Percentiles rank a stretch among this genome's conserved stretches.
Evolutionary conservation across 2,888 invertebrate genomes (phyloP).

Genomic region (Diaprepes abbreviatus): DNA sequence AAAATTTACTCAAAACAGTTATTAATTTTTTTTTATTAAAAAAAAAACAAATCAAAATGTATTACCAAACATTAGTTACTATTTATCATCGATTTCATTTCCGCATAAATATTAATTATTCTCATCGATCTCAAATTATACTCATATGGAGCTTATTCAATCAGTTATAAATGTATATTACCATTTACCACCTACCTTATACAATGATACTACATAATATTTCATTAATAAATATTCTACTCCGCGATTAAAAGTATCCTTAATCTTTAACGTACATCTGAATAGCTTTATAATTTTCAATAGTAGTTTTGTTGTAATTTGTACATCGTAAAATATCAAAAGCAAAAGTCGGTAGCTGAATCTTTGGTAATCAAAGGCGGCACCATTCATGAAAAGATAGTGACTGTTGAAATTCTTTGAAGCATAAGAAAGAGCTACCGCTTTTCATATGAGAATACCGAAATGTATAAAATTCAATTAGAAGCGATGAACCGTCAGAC

Average conservation of each 20-base stretch:
- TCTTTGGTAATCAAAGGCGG: slow-evolving; percentile 43
- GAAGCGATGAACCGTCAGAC: not conserved
- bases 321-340: slow-evolving; percentile 56
- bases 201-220: slow-evolving; percentile 19
- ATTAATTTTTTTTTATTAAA: no score
- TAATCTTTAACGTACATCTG: slow-evolving; percentile 19
- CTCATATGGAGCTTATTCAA: not conserved
- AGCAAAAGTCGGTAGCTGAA: slow-evolving; percentile 47
- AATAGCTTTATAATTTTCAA: slow-evolving; percentile 49
- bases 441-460: slow-evolving; percentile 19
- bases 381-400: slow-evolving; percentile 31
- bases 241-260: not conserved
- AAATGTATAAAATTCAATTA: slow-evolving; percentile 17
- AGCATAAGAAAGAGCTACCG: slow-evolving; percentile 34
- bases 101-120: not conserved
- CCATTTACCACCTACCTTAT: slow-evolving; percentile 12
- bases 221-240: slow-evolving; percentile 16
- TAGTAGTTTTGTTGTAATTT: slow-evolving; percentile 48
- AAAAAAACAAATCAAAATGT: no score
- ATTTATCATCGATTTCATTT: not conserved
- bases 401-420: slow-evolving; percentile 46
- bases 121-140: not conserved
- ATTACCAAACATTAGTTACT: no score
- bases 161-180: slow-evolving; percentile 10
- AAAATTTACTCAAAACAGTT: no score